These are phyloP conservation scores for Bubo scandiacus DNA, from an alignment of 2,113 vertebrate species.

Conservation along the genomic window DNA sequence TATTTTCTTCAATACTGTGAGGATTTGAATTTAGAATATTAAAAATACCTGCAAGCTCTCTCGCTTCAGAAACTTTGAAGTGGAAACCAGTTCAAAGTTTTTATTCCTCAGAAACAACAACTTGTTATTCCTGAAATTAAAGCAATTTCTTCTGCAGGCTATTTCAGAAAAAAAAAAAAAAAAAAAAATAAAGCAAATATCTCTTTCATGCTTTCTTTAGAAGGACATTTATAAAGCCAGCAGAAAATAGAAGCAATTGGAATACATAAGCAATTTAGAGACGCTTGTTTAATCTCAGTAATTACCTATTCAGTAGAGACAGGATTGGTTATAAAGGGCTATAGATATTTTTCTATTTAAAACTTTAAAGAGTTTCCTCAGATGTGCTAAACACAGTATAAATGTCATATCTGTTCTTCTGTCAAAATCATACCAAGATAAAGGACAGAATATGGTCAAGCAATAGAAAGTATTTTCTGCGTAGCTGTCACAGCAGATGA, in stretches of 20 bases:
- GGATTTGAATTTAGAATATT: neutral
- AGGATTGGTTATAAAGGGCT: neutral
- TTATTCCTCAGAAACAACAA: neutral
- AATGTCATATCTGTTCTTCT: neutral
- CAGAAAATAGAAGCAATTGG: conserved; percentile 46
- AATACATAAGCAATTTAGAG: conserved; percentile 41
- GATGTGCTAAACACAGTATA: neutral
- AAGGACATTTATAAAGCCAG: neutral
- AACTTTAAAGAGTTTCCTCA: neutral
- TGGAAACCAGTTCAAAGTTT: neutral
- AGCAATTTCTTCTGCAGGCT: neutral
- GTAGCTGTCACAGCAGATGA: neutral
- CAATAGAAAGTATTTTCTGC: neutral
- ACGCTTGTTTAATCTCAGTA: conserved; percentile 19
- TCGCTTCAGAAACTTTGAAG: neutral
- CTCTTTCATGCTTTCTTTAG: conserved; percentile 32
- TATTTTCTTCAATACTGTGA: neutral
- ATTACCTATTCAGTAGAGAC: conserved; percentile 31
- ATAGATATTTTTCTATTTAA: conserved; percentile 38
- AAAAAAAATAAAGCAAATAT: neutral
- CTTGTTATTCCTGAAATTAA: neutral
- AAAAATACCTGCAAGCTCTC: neutral
- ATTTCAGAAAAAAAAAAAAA: neutral
- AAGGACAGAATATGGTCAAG: neutral
- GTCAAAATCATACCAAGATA: neutral